Evolutionary conservation across 2,888 invertebrate species (phyloP).

Genomic region (Nudaria mundana): DNA sequence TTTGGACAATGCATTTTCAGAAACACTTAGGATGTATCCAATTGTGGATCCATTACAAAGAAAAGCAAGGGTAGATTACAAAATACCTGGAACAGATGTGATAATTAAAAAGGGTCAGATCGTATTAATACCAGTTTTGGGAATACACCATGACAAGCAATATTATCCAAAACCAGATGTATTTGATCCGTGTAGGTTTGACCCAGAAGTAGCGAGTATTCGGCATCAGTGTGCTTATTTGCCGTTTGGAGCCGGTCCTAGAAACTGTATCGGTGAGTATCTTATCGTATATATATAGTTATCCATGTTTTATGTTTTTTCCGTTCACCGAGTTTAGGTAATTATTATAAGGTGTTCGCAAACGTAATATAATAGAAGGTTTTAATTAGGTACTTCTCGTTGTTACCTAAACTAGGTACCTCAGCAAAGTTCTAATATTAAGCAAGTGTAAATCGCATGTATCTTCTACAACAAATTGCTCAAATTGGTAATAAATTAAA

Average conservation of each 20-base stretch:
- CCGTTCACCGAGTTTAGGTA: not conserved
- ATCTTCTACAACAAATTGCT: too few species aligned
- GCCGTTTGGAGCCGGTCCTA: constrained; percentile 62
- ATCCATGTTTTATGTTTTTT: too few species aligned
- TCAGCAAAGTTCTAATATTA: too few species aligned
- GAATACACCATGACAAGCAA: constrained; percentile 59
- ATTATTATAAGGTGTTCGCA: too few species aligned
- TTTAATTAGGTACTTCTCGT: too few species aligned
- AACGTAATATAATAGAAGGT: too few species aligned
- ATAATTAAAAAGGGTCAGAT: constrained; percentile 47
- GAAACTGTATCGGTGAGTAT: constrained; percentile 61
- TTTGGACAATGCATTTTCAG: constrained; percentile 50
- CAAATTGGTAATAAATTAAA: too few species aligned
- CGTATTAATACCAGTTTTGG: constrained; percentile 45
- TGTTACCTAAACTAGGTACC: too few species aligned
- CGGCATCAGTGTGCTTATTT: constrained; percentile 53
- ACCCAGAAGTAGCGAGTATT: constrained; percentile 38
- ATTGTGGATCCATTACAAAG: constrained; percentile 55
- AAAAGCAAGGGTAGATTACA: constrained; percentile 46
- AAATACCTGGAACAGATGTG: constrained; percentile 51
- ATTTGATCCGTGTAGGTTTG: constrained; percentile 70
- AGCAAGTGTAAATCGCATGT: too few species aligned
- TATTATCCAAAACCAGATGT: constrained; percentile 61
- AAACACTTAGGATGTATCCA: constrained; percentile 64
- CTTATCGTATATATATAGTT: too few species aligned